phyloP scores from a whole-genome alignment of 1,140 invertebrate genomes.

The Trialeurodes vaporariorum region DNA sequence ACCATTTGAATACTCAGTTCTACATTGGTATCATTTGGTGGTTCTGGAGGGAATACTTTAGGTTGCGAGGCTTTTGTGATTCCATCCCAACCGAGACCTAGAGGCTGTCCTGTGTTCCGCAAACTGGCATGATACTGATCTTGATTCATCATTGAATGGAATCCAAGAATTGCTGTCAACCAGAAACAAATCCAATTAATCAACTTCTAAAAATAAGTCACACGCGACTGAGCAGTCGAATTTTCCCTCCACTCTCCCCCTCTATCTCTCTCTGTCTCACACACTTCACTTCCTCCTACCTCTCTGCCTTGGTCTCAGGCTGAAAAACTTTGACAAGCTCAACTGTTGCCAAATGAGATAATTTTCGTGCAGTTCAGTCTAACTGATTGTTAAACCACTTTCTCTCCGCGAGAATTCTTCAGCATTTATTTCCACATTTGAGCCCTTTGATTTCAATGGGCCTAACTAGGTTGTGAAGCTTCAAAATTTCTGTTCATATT shows the following conservation, averaged over 20 bases:
- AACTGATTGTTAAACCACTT: too few species aligned
- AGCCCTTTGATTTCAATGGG: too few species aligned
- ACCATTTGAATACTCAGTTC: conserved; percentile 82
- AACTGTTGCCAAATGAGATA: too few species aligned
- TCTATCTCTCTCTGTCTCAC: neutral
- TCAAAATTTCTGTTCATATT: too few species aligned
- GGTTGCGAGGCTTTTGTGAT: conserved; percentile 88
- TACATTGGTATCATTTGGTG: conserved; percentile 87
- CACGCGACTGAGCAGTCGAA: too few species aligned
- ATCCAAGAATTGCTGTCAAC: conserved; percentile 82
- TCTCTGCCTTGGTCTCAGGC: too few species aligned
- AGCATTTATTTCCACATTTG: too few species aligned
- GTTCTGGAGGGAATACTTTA: conserved; percentile 80
- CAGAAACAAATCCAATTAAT: conserved; percentile 13
- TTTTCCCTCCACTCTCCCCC: neutral
- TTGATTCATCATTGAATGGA: conserved; percentile 99
- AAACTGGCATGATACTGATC: conserved; percentile 97
- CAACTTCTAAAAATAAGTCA: neutral
- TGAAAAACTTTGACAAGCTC: too few species aligned
- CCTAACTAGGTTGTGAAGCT: too few species aligned
- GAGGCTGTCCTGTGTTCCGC: conserved; percentile 77
- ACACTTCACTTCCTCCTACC: neutral
- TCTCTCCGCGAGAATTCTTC: too few species aligned
- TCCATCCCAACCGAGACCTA: conserved; percentile 80
- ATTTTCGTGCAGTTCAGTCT: too few species aligned